Evolutionary conservation across 2,797 vertebrate species (phyloP), one percentile per base, ranked within the genome.

Genomic region (Australoheros facetus): DNA sequence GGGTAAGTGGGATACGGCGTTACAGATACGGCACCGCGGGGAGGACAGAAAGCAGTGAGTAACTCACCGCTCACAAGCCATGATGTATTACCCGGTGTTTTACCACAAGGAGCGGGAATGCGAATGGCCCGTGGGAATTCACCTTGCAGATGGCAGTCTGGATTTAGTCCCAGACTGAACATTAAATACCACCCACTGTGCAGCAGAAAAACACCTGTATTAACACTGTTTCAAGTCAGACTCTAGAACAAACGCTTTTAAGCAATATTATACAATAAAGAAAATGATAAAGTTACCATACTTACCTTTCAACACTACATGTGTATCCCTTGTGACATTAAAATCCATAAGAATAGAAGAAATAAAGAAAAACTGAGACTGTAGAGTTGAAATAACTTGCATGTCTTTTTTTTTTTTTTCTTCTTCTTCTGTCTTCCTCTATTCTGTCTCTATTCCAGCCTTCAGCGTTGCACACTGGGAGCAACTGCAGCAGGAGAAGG

Each of bases 401-500:
- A 9, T 4, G 16, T 66, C 42, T 19, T 48, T 48, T 28, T 48
- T 11, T 48, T 11, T 26, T 26, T 26, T 26, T 26, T 26, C 26
- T 26, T 26, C 23, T 48, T 19, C 23, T 66, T 45, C 16, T 28
- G 39, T 64, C 21, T 19, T 51, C 30, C 11, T 16, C 23, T 64
- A 17, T 64, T 64, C 23, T 48, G 17, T 39, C 78, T 74, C 86
- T 83, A 53, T 56, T 58, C 1, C 88, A 99, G 98, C 96, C 87
- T 95, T 96, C 93, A 97, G 95, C 39, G 96, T 96, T 0, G 94
- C 88, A 2, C 96, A 93, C 87, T 98, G 97, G 90, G 97, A 97
- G 96, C 95, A 95, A 78, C 92, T 98, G 54, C 97, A 97, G 93
- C 95, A 93, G 74, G 97, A 99, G 96, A 98, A 98, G 94, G 96